These are phyloP conservation scores for Nannoperca obscura DNA, from an alignment of 2,797 vertebrate genomes.

Conservation along the genomic window DNA sequence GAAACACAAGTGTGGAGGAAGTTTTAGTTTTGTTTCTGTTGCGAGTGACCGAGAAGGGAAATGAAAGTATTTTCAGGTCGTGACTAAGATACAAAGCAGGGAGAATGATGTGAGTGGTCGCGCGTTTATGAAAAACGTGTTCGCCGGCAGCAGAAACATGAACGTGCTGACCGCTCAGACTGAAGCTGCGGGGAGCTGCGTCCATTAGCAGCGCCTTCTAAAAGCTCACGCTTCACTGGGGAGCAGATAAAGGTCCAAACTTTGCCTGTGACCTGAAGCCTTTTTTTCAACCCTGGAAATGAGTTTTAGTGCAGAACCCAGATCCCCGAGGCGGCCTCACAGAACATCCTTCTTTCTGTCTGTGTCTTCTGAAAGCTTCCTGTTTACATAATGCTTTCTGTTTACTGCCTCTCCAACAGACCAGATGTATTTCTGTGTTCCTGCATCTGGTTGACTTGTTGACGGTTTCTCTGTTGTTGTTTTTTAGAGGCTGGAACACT, in stretches of 20 bases:
- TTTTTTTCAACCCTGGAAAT: not conserved
- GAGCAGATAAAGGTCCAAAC: constrained; percentile 12
- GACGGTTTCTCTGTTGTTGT: constrained; percentile 21
- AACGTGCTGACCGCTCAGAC: constrained; percentile 17
- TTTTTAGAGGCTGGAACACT: constrained; percentile 31
- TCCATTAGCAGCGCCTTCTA: constrained; percentile 44
- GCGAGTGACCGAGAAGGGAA: constrained; percentile 10
- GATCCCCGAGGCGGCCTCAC: too few species aligned
- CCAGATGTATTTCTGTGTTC: not conserved
- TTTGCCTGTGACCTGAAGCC: constrained; percentile 26
- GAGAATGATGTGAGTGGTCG: not conserved
- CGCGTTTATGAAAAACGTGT: not conserved
- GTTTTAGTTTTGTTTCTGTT: not conserved
- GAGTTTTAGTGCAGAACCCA: too few species aligned
- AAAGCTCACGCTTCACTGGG: constrained; percentile 54
- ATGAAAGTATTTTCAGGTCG: not conserved
- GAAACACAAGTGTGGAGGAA: too few species aligned
- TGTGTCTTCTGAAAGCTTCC: not conserved
- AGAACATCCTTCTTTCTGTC: too few species aligned
- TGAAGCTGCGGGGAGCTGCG: constrained; percentile 25
- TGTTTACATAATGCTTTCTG: too few species aligned
- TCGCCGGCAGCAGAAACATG: constrained; percentile 6
- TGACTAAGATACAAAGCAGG: not conserved
- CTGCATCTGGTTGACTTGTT: not conserved
- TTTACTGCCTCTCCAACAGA: not conserved